A percentile compares a stretch with the other conserved stretches of the same genome.
Conservation (phyloP, 2,888 invertebrate genomes). For the Branchellion lobata region DNA sequence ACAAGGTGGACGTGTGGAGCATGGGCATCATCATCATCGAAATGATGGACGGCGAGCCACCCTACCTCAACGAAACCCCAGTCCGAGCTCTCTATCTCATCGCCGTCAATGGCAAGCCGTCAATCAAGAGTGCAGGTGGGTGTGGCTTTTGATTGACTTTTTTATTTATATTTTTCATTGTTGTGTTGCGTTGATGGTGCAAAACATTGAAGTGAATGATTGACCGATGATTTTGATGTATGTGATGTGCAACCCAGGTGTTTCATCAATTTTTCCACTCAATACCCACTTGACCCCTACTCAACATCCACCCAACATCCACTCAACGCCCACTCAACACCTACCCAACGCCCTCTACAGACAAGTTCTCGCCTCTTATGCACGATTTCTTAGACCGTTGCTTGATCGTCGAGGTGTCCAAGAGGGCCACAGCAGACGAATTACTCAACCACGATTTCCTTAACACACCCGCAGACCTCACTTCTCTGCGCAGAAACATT, state of each 20-base stretch:
- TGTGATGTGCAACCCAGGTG: too few species aligned
- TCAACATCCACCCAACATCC: too few species aligned
- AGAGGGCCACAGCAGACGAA: slow-evolving; percentile 65
- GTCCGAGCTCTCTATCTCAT: slow-evolving; percentile 68
- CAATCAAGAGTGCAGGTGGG: slow-evolving; percentile 82
- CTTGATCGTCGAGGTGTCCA: slow-evolving; percentile 67
- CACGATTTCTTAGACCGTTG: slow-evolving; percentile 55
- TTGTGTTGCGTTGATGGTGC: too few species aligned
- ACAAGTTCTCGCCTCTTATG: slow-evolving; percentile 69
- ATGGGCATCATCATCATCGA: slow-evolving; percentile 99
- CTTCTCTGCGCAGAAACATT: slow-evolving; percentile 91
- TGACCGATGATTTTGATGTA: too few species aligned
- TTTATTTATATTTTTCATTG: slow-evolving; percentile 7
- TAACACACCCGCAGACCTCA: slow-evolving; percentile 83
- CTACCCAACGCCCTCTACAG: too few species aligned
- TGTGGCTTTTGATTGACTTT: background rate
- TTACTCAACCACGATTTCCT: slow-evolving; percentile 84
- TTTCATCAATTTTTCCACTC: background rate
- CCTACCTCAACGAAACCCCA: slow-evolving; percentile 97
- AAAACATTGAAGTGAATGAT: too few species aligned
- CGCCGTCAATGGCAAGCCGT: slow-evolving; percentile 72
- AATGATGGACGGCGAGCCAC: slow-evolving; percentile 99
- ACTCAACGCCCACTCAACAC: too few species aligned
- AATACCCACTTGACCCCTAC: background rate
- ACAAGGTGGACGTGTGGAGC: slow-evolving; percentile 95